A percentile compares a stretch with the other conserved stretches of the same genome.
Evolutionary conservation across 35 echinoderm and acorn worm genomes (phyloP).

Genomic region (Patiria miniata): DNA sequence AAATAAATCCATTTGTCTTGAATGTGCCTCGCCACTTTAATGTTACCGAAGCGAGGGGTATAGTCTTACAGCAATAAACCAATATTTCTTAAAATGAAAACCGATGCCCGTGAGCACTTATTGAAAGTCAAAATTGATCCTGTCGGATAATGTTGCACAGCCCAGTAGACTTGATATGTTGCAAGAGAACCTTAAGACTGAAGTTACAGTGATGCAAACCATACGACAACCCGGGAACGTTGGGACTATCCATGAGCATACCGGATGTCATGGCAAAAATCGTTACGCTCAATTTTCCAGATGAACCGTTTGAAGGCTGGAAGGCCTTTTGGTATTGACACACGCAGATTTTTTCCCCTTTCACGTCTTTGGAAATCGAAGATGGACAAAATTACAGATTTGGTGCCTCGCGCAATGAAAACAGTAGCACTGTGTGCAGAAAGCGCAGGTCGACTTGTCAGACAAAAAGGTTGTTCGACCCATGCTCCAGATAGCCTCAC

Average conservation of each 20-base stretch:
- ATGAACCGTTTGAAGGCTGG: not conserved
- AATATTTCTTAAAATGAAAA: slow-evolving; percentile 10
- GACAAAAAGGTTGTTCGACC: too few species aligned
- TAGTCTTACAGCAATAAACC: not conserved
- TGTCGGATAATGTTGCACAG: not conserved
- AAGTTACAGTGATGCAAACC: too few species aligned
- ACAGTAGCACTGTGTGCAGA: not conserved
- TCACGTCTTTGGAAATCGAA: not conserved
- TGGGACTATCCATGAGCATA: not conserved
- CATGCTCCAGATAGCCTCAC: too few species aligned
- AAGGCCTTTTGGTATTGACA: not conserved
- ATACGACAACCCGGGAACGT: too few species aligned
- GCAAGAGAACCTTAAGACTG: too few species aligned
- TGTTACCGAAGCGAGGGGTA: too few species aligned
- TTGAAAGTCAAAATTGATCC: not conserved
- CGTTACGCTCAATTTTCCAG: slow-evolving; percentile 30
- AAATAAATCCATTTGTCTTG: too few species aligned
- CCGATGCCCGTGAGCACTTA: not conserved
- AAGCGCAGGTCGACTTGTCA: too few species aligned
- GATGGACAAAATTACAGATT: not conserved
- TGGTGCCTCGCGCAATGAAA: not conserved
- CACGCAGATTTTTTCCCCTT: not conserved
- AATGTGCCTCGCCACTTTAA: too few species aligned
- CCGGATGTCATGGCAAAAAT: slow-evolving; percentile 14
- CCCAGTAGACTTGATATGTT: not conserved